Evolutionary conservation across 2,113 vertebrate species (phyloP).

Genomic region (Gulo gulo): DNA sequence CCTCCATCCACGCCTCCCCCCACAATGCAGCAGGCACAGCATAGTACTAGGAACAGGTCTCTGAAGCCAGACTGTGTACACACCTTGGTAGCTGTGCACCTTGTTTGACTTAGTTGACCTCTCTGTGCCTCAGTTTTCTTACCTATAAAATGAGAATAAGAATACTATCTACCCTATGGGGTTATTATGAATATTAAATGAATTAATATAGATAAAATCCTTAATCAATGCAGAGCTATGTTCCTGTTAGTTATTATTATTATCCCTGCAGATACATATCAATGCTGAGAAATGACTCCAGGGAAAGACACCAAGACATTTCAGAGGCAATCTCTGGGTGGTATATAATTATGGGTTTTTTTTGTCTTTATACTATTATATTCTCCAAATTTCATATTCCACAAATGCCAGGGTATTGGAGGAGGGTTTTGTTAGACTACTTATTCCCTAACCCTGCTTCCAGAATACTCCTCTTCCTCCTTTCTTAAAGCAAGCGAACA

Average conservation of each 20-base stretch:
- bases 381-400: neutral
- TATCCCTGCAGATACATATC: neutral
- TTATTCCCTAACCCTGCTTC: neutral
- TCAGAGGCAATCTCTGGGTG: neutral
- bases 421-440: neutral
- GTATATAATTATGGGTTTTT: neutral
- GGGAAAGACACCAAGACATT: neutral
- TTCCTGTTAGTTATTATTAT: neutral
- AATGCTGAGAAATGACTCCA: neutral
- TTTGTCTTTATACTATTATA: neutral
- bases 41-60: neutral
- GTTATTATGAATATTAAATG: neutral
- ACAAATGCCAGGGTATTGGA: neutral
- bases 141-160: neutral
- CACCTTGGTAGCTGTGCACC: neutral
- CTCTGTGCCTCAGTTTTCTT: neutral
- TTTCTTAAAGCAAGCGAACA: neutral
- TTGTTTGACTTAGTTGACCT: neutral
- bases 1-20: too few species aligned
- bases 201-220: neutral
- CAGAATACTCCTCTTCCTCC: neutral
- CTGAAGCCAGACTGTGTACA: neutral
- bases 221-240: neutral
- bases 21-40: fast-evolving
- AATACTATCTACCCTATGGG: neutral